Conservation (phyloP, 2,888 invertebrate genomes). For the Pandemis corylana region DNA sequence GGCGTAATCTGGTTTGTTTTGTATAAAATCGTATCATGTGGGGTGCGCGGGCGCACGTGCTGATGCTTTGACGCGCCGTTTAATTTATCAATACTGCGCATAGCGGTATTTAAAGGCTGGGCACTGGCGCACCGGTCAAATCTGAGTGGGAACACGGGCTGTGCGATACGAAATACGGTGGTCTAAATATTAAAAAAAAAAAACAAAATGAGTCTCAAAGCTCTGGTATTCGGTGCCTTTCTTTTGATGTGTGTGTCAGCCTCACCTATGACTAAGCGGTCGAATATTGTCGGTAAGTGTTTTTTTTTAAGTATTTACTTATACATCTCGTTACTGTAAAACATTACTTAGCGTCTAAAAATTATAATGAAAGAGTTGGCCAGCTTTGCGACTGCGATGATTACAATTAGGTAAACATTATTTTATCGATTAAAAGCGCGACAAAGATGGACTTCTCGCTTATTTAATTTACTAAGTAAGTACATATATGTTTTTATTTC, state of each 20-base stretch:
- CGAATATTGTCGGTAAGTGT: conserved; percentile 5
- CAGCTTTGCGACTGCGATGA: background rate
- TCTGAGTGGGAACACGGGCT: conserved; percentile 6
- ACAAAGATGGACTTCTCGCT: no score
- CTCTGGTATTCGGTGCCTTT: conserved; percentile 30
- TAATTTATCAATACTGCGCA: conserved; percentile 21
- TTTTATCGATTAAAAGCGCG: no score
- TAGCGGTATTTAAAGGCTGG: conserved; percentile 32
- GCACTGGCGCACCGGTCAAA: conserved; percentile 18
- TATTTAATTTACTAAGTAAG: no score
- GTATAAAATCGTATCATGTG: conserved; percentile 1
- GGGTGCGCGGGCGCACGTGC: conserved; percentile 16
- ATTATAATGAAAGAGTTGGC: background rate
- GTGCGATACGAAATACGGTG: conserved; percentile 8
- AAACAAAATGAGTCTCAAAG: conserved; percentile 23
- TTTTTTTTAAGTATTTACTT: background rate
- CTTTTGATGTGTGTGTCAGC: conserved; percentile 21
- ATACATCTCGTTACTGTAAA: background rate
- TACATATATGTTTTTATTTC: no score
- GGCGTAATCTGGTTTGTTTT: conserved; percentile 12
- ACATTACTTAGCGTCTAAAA: background rate
- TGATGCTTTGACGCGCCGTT: conserved; percentile 1
- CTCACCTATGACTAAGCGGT: background rate
- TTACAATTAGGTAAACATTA: no score
- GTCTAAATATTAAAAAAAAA: background rate